Evolutionary conservation across 1,140 invertebrate species (phyloP).

Genomic region (Chironomus striatipennis): DNA sequence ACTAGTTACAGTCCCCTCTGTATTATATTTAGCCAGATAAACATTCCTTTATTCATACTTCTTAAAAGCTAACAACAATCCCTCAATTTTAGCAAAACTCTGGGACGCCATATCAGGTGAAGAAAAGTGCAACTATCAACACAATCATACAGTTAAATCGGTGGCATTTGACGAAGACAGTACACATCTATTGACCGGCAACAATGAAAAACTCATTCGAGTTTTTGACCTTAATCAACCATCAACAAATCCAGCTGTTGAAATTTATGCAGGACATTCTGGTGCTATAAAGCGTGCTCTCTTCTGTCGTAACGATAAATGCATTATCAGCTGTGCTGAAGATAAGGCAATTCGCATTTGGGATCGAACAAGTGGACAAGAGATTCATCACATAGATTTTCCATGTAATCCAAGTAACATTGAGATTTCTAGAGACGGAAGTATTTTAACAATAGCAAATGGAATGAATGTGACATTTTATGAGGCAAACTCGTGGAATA

Average conservation of each 20-base stretch:
- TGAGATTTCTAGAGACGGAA: constrained; percentile 80
- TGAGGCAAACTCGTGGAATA: constrained; percentile 66
- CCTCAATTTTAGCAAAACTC: constrained; percentile 48
- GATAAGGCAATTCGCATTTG: constrained; percentile 83
- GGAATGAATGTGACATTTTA: constrained; percentile 71
- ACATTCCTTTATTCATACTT: no score
- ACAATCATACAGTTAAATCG: constrained; percentile 95
- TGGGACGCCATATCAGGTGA: constrained; percentile 92
- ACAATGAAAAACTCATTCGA: constrained; percentile 87
- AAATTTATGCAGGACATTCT: constrained; percentile 74
- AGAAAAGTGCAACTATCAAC: constrained; percentile 87
- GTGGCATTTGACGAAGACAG: constrained; percentile 85
- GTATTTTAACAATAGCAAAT: constrained; percentile 75
- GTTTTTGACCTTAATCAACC: constrained; percentile 87
- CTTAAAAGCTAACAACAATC: no score
- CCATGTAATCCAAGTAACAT: constrained; percentile 74
- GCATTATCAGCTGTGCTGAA: constrained; percentile 81
- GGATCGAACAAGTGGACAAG: constrained; percentile 66
- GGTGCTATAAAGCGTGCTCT: constrained; percentile 74
- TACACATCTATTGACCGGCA: constrained; percentile 75
- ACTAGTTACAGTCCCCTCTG: no score
- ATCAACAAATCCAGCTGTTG: constrained; percentile 56
- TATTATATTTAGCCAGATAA: no score
- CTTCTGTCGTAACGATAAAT: constrained; percentile 73
- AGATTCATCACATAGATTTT: constrained; percentile 79